Evolutionary conservation across 2,888 invertebrate genomes (phyloP), one percentile per base, ranked within the genome.

Genomic region (Cryptus armator): DNA sequence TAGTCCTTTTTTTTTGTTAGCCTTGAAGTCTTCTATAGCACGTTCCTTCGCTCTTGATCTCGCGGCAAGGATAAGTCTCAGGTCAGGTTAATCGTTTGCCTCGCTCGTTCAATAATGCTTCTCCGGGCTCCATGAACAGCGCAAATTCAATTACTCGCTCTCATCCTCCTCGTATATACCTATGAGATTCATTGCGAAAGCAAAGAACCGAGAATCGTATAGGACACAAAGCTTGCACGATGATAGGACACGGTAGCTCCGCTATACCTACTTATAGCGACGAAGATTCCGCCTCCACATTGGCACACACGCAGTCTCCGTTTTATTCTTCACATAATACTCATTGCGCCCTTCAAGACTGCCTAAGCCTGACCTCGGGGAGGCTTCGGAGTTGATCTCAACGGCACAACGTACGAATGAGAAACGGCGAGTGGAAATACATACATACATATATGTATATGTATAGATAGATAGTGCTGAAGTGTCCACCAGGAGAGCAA

Each of bases 281-380:
- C 62, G 29, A 62, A 59, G 72, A 74, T 46, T 74, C 72, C 72
- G 72, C 72, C 72, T 44, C 72, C 72, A n/a, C 72, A 59, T 59
- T 12, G 32, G 59, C 29, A 29, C 32, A 32, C 29, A 32, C 29
- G 2, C 29, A 10, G 59, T 59, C 24, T 59, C 29, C 10, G 24
- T 59, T 59, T 32, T 29, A 59, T 75, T 71, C 48, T 46, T 24
- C 59, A 56, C 44, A 70, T 59, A 29, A 76, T 68, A 59, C 59
- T 19, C 56, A 51, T 48, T 51, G 82, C 83, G 87, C 86, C 87
- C 89, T 89, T 84, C 86, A 84, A 88, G 86, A 87, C 67, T 56
- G 78, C 79, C 86, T 86, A 81, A 80, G 85, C 83, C 80, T 83
- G 90, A 90, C 90, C 90, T 90, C 87, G 90, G 81, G 37, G 37